Base-by-base conservation (phyloP, 2,888 invertebrate genomes). In the Monochamus alternatus region DNA sequence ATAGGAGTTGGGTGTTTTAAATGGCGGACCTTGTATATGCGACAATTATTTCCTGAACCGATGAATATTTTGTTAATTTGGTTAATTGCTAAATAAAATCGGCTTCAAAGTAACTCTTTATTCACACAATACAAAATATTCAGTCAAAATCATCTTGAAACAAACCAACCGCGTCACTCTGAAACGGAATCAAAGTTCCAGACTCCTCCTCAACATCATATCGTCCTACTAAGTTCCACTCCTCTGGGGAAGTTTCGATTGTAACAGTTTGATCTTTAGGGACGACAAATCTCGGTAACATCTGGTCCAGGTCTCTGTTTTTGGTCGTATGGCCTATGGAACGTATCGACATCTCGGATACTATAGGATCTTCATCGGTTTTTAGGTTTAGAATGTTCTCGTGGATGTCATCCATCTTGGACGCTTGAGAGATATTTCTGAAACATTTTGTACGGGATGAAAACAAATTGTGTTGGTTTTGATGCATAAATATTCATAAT, bases 171-270 rank as follows among this genome's bases (percentile, higher is more conserved):
- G 80, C 83, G 55, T 82, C 85, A 76, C 81, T 85, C 67, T 86
- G 83, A 72, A 87, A 88, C 0, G 87, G 88, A 65, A 89, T 88
- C 63, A 89, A 82, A 58, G 86, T 85, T 10, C 88, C 89, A 8
- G 89, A 87, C 81, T 88, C 88, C 81, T 88, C 88, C 70, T 88
- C 89, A 5, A 89, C 89, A 75, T 87, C 89, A 75, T 89, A 89
- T 80, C 85, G 87, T 51, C 87, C 88, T 58, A 88, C 88, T 70
- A 88, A 84, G 78, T 85, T 88, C 89, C 89, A 89, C 3, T 87
- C 80, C 71, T 88, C 88, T 4, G 83, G 77, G 47, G 84, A 81
- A 79, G 85, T 84, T 73, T 87, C 87, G 4, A 84, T 82, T 62
- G 82, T 82, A 14, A 86, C 84, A 64, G 83, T 84, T 7, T 87